These are phyloP conservation scores for Agrilus planipennis DNA, from an alignment of 1,140 invertebrate species.

Conservation along the genomic window DNA sequence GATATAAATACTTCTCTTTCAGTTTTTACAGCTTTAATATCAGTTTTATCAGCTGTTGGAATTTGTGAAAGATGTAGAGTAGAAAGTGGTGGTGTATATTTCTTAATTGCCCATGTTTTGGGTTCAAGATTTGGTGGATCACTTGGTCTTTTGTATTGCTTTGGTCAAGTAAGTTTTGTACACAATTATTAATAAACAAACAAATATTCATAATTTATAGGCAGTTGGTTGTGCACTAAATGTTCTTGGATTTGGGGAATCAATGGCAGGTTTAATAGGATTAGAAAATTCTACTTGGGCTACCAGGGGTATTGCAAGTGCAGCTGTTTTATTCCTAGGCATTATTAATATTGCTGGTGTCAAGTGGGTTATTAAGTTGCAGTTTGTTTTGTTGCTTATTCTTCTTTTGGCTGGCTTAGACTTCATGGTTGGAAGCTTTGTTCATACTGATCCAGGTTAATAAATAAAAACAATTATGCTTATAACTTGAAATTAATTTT, in stretches of 20 bases:
- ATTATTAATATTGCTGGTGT: constrained; percentile 84
- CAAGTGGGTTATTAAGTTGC: constrained; percentile 87
- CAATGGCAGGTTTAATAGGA: constrained; percentile 75
- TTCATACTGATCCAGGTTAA: constrained; percentile 52
- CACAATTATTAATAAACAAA: constrained; percentile 1
- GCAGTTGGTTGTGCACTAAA: constrained; percentile 91
- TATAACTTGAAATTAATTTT: constrained; percentile 3
- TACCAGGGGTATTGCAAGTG: constrained; percentile 67
- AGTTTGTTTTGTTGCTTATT: constrained; percentile 73
- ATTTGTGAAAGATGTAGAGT: constrained; percentile 91
- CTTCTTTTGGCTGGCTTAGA: constrained; percentile 76
- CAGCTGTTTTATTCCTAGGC: constrained; percentile 68
- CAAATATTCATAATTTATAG: constrained; percentile 39
- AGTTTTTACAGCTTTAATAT: constrained; percentile 78
- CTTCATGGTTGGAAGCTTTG: constrained; percentile 80
- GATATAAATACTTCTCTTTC: constrained; percentile 30
- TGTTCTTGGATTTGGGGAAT: constrained; percentile 90
- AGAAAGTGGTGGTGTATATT: constrained; percentile 92
- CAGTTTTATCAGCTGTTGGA: constrained; percentile 86
- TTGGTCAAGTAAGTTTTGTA: constrained; percentile 65
- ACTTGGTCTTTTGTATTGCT: constrained; percentile 86
- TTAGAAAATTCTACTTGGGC: constrained; percentile 58
- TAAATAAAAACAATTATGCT: constrained; percentile 2
- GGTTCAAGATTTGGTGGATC: constrained; percentile 86
- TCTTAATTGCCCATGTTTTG: constrained; percentile 84